Evolutionary conservation across 2,113 vertebrate species (phyloP), one percentile per base, ranked within the genome.

Genomic region (Gnathonemus longibarbis): DNA sequence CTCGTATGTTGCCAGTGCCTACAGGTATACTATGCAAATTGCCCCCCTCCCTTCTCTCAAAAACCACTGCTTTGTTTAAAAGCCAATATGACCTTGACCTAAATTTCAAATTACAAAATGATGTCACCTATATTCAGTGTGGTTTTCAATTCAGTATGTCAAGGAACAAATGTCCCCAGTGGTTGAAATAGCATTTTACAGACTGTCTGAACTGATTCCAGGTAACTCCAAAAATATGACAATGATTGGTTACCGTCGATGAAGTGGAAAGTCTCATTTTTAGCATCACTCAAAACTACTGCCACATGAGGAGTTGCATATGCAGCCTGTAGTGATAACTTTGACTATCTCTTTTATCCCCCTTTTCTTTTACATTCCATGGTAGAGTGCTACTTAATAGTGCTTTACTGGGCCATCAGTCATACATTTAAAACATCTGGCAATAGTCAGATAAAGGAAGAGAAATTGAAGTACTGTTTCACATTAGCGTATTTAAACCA

Each of bases 21-120:
- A 94, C 94, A 94, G 94, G 94, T 95, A 89, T 94, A 92, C 95
- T 96, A 95, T 95, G 95, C 96, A 95, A 95, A 94, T 90, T 88
- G 86, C 56, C 13, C 46, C 46, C 46, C 9, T 21, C 45, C 53
- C 19, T 35, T 19, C 39, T 49, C 93, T 91, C 91, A 90, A 92
- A 93, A 92, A 92, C 94, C 94, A 94, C 95, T 93, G 93, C 95
- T 93, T 77, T 83, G 90, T 91, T 94, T 93, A 92, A 91, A 94
- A 91, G 86, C 89, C 95, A 58, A 39, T 19, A 21, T 42, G 52
- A 66, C 56, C 87, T 93, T 93, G 90, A 91, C 92, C 92, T 92
- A 93, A 92, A 93, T 94, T 94, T 94, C 92, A 91, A 90, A 56
- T 88, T 10, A 11, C 62, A 77, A 13, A 77, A 52, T 77, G n/a